Conservation (phyloP, 2,888 invertebrate genomes). For the Drosophila peninsularis region DNA sequence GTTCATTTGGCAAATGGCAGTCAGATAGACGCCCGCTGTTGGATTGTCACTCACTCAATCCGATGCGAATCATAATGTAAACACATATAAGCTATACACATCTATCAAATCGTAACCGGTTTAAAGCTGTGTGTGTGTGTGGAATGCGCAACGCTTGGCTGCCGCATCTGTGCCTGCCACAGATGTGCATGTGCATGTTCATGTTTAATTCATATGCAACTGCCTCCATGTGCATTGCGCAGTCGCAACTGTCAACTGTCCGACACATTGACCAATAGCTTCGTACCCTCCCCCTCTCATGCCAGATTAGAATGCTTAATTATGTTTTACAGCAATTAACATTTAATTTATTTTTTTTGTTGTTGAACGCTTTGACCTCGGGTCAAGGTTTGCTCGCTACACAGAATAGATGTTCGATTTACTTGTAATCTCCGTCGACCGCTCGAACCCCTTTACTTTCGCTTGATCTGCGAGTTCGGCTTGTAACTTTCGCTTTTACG, state of each 20-base stretch:
- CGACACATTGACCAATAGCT: conserved; percentile 18
- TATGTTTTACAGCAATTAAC: conserved; percentile 15
- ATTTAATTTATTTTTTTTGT: conserved; percentile 9
- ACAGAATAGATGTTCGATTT: conserved; percentile 11
- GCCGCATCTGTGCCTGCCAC: conserved; percentile 15
- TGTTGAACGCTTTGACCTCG: neutral
- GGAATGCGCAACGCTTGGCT: conserved; percentile 27
- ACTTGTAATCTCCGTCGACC: neutral
- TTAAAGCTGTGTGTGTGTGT: conserved; percentile 2
- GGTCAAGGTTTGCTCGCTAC: conserved; percentile 13
- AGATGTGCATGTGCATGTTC: conserved; percentile 14
- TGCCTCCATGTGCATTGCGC: conserved; percentile 15
- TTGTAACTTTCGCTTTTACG: conserved; percentile 26
- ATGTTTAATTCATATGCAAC: conserved; percentile 34
- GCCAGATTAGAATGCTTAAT: conserved; percentile 6
- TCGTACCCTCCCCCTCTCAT: neutral
- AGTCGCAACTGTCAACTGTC: conserved; percentile 27
- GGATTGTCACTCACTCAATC: conserved; percentile 13
- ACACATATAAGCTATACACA: neutral
- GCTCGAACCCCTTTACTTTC: neutral
- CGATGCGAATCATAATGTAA: conserved; percentile 13
- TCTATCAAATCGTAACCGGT: conserved; percentile 28
- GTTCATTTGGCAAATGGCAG: conserved; percentile 7
- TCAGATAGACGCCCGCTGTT: conserved; percentile 6
- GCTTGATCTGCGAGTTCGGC: neutral